Evolutionary conservation across 2,797 vertebrate species (phyloP).

Genomic region (Adelosebastes latens): DNA sequence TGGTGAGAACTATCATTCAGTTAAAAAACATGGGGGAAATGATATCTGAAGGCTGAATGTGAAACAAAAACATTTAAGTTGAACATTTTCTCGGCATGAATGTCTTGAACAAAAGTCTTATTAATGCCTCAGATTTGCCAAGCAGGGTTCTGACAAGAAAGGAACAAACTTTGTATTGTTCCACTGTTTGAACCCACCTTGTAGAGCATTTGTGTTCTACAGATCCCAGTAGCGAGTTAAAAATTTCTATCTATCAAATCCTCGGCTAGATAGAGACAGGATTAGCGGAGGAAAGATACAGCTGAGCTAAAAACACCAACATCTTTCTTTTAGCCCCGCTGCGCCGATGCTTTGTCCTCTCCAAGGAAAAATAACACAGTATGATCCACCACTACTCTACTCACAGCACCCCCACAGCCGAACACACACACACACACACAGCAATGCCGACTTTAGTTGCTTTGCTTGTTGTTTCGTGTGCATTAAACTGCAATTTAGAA

Average conservation of each 20-base stretch:
- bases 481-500: constrained; percentile 83
- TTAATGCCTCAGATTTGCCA: constrained; percentile 27
- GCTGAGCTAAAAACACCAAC: constrained; percentile 32
- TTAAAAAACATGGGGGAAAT: not conserved
- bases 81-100: constrained; percentile 11
- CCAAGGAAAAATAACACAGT: constrained; percentile 49
- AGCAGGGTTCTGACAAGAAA: constrained; percentile 38
- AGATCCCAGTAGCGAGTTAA: constrained; percentile 38
- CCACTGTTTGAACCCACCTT: constrained; percentile 36
- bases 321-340: constrained; percentile 44
- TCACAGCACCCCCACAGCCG: constrained; percentile 36
- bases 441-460: constrained; percentile 21
- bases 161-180: constrained; percentile 21
- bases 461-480: constrained; percentile 70
- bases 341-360: constrained; percentile 46
- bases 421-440: constrained; percentile 29
- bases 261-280: constrained; percentile 18
- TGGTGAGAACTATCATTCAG: not conserved
- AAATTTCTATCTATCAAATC: constrained; percentile 21
- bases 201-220: constrained; percentile 33
- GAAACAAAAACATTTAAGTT: constrained; percentile 19
- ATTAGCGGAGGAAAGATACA: constrained; percentile 43
- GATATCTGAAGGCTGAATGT: not conserved
- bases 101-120: constrained; percentile 40
- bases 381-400: constrained; percentile 31